Conservation (phyloP, 2,113 vertebrate genomes). For the Marmota monax region DNA sequence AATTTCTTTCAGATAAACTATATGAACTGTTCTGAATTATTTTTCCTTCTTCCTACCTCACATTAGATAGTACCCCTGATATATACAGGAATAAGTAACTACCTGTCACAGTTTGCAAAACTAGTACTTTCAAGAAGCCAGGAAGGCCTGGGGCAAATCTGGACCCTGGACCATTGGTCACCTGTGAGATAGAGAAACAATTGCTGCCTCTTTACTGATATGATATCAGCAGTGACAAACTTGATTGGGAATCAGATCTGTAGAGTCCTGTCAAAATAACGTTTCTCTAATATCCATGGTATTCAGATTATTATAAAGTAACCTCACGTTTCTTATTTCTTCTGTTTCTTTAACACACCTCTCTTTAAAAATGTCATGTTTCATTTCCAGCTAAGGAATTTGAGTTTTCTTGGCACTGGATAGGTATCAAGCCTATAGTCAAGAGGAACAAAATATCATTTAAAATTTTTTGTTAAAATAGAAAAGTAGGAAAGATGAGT, state of each 20-base stretch:
- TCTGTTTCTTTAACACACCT: not conserved
- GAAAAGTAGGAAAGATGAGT: not conserved
- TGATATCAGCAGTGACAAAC: not conserved
- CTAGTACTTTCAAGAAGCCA: not conserved
- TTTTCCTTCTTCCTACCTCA: not conserved
- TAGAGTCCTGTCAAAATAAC: not conserved
- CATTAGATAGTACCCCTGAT: not conserved
- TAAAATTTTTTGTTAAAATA: not conserved
- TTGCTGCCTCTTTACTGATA: not conserved
- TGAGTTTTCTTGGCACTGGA: not conserved
- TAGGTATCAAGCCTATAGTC: not conserved
- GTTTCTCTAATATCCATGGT: too few species aligned
- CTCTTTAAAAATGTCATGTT: not conserved
- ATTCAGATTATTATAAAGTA: not conserved
- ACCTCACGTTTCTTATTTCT: not conserved
- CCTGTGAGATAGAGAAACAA: not conserved
- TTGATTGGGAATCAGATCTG: not conserved
- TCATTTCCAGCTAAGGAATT: not conserved
- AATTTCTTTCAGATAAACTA: not conserved
- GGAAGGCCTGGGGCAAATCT: not conserved
- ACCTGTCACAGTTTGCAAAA: not conserved
- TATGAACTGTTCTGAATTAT: not conserved
- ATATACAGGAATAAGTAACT: not conserved
- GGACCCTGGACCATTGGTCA: not conserved
- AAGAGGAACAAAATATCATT: not conserved